Evolutionary conservation across 2,888 invertebrate species (phyloP).

Genomic region (Acronicta leporina): DNA sequence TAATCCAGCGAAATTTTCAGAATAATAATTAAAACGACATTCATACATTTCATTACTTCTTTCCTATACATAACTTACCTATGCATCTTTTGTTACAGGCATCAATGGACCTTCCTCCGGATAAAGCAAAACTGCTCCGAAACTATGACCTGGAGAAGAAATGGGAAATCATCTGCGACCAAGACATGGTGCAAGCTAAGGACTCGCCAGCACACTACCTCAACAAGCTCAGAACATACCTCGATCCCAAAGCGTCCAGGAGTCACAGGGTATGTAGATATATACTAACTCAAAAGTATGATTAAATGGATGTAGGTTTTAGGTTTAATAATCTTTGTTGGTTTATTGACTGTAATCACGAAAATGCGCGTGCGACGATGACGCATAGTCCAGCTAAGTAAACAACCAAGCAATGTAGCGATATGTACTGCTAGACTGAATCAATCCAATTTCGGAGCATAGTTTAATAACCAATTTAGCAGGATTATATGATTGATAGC

Average conservation of each 20-base stretch:
- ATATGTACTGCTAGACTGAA: neutral
- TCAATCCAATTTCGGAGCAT: neutral
- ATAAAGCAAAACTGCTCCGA: conserved; percentile 98
- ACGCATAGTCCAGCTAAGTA: neutral
- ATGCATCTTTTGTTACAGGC: conserved; percentile 91
- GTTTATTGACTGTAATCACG: neutral
- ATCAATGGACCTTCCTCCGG: conserved; percentile 99
- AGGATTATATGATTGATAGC: neutral
- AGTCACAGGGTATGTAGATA: conserved; percentile 95
- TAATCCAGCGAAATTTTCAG: too few relatives aligned
- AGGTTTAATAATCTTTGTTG: neutral
- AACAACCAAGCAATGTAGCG: neutral
- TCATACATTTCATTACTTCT: neutral
- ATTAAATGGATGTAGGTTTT: neutral
- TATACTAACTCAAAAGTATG: neutral
- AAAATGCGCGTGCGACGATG: neutral
- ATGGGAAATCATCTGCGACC: conserved; percentile 99
- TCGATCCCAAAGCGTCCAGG: conserved; percentile 98
- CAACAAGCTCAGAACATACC: conserved; percentile 97
- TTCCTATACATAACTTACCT: neutral
- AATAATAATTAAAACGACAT: too few relatives aligned
- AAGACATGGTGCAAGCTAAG: conserved; percentile 99
- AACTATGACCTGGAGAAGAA: conserved; percentile 99
- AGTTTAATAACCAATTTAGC: neutral
- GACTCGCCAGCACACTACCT: conserved; percentile 99